Evolutionary conservation across 2,888 invertebrate genomes (phyloP).

Genomic region (Leptinotarsa tumamoca): DNA sequence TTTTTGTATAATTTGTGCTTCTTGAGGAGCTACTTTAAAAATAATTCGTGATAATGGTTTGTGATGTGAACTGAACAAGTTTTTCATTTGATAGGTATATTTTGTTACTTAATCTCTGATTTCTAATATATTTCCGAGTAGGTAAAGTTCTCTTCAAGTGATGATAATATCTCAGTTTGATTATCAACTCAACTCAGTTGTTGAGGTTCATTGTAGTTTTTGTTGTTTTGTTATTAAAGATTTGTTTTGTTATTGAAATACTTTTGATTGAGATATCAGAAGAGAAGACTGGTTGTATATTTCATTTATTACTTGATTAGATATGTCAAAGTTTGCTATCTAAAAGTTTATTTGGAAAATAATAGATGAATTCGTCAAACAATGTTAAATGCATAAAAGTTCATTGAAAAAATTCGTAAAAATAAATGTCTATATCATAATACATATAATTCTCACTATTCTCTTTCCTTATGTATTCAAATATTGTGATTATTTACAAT

Average conservation of each 20-base stretch:
- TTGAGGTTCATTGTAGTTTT: constrained; percentile 20
- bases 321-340: too few relatives aligned
- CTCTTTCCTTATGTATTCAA: constrained; percentile 14
- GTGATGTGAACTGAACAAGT: neutral
- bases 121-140: constrained; percentile 20
- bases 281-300: neutral
- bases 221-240: constrained; percentile 7
- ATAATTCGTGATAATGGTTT: constrained; percentile 20
- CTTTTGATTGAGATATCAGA: neutral
- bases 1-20: constrained; percentile 22
- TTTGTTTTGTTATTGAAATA: constrained; percentile 14
- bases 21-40: constrained; percentile 17
- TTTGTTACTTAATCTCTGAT: constrained; percentile 19
- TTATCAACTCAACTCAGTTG: constrained; percentile 25
- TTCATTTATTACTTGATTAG: too few relatives aligned
- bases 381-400: constrained; percentile 23
- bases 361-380: constrained; percentile 20
- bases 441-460: constrained; percentile 10
- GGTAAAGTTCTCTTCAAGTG: constrained; percentile 18
- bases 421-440: constrained; percentile 24
- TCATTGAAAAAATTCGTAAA: constrained; percentile 23
- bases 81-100: constrained; percentile 27
- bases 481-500: constrained; percentile 21
- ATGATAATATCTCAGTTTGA: constrained; percentile 25
- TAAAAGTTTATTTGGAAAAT: neutral